Base-by-base conservation (phyloP, 1,140 invertebrate species). In the Armadillidium nasatum region DNA sequence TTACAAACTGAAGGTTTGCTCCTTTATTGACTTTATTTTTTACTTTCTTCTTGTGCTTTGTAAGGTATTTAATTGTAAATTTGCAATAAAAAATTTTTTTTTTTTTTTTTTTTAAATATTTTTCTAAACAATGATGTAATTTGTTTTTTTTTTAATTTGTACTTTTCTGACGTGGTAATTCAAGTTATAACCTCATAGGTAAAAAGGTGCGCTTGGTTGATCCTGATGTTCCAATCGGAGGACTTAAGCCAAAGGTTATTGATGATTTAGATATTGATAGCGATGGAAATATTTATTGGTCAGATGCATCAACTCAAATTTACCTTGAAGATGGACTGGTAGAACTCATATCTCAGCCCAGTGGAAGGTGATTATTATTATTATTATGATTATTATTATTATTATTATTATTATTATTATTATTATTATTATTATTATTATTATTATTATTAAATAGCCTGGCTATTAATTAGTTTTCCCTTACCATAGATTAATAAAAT, bases 401-500 rank as follows among this genome's bases (percentile, higher is more conserved):
- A 43, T 71, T 33, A 33, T 50, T 46, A 46, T 73, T 73, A 73
- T 73, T 46, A 22, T 19, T 46, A n/a, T 73, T 67, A 67, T 21
- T 67, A 43, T 74, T 74, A 43, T 46, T 73, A 45, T 22, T 73
- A 73, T 46, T 44, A 50, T 44, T 50, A 72, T 50, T 72, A 15
- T 19, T 72, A 72, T 50, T 72, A 46, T 21, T 0, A 68, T 68
- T 68, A 21, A 67, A 19, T 15, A 19, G 9, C n/a, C 60, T 13
- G 9, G 0, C 60, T 67, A 0, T 13, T 15, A 22, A 67, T 67
- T 3, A 19, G 15, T 33, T 33, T 3, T 33, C 33, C 6, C 33
- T 33, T 33, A 33, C 1, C 33, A 7, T 66, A 93, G 93, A 82
- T 82, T 92, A 10, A 82, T 92, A 10, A 87, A 87, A 78, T 91